Conservation (phyloP, 2,113 vertebrate species). For the Gavialis gangeticus region DNA sequence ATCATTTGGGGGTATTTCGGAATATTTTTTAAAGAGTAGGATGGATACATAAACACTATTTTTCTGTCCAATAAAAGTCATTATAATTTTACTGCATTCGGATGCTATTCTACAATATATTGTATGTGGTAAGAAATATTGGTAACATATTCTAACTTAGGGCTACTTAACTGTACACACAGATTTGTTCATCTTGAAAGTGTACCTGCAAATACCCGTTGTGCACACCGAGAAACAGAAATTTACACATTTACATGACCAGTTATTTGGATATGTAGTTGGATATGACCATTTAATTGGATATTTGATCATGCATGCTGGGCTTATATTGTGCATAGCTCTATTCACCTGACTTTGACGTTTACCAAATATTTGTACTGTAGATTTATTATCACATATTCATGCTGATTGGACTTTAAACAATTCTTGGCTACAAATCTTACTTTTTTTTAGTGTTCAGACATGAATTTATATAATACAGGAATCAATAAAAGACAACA, state of each 20-base stretch:
- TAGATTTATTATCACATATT: background rate
- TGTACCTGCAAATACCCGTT: background rate
- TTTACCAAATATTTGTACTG: background rate
- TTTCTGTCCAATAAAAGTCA: background rate
- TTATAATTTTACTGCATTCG: background rate
- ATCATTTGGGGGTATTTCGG: background rate
- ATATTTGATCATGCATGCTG: too few relatives aligned
- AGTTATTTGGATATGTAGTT: background rate
- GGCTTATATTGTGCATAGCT: background rate
- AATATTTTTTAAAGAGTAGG: background rate
- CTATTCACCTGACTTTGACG: background rate
- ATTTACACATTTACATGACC: rapidly evolving
- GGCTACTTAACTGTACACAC: background rate
- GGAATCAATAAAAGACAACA: background rate
- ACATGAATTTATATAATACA: background rate
- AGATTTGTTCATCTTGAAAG: background rate
- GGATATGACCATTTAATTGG: too few relatives aligned
- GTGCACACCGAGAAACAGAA: background rate
- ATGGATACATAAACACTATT: background rate
- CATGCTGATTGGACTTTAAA: background rate
- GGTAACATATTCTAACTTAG: background rate
- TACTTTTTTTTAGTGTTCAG: background rate
- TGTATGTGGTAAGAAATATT: background rate
- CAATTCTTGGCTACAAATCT: background rate
- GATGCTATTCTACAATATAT: background rate